A percentile compares a stretch with the other conserved stretches of the same genome.
These are phyloP conservation scores for Bimastos eiseni DNA, from an alignment of 2,888 invertebrate species.

Conservation along the genomic window DNA sequence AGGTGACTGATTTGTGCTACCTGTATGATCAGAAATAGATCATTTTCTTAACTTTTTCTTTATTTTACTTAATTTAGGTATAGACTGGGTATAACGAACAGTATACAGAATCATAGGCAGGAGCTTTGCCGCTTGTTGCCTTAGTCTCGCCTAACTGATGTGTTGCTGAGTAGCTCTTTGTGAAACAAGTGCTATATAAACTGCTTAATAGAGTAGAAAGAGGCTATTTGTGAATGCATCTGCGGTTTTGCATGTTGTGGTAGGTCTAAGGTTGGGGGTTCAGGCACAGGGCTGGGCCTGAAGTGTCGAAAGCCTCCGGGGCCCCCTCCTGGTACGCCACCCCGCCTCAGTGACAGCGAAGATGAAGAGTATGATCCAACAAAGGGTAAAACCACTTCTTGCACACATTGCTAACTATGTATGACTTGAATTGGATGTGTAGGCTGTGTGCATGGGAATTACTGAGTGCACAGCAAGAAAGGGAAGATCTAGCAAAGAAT, in stretches of 20 bases:
- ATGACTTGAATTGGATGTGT: neutral
- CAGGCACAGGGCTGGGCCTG: neutral
- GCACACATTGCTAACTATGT: neutral
- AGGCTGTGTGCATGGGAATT: neutral
- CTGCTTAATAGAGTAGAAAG: neutral
- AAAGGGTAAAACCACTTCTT: neutral
- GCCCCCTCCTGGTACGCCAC: conserved; percentile 61
- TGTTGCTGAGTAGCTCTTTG: conserved; percentile 3
- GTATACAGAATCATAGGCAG: neutral
- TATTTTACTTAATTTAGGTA: neutral
- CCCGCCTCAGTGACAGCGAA: conserved; percentile 60
- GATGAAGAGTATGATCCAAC: conserved; percentile 6
- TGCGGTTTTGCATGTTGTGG: neutral
- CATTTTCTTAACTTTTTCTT: neutral
- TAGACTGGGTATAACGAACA: neutral
- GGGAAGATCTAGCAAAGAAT: neutral
- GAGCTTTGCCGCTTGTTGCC: neutral
- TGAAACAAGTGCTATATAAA: neutral
- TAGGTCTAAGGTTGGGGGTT: neutral
- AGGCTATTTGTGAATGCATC: neutral
- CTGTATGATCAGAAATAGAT: neutral
- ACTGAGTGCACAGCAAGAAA: neutral
- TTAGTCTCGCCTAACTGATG: neutral
- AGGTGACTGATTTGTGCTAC: neutral
- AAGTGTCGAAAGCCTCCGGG: conserved; percentile 55